Evolutionary conservation across 2,113 vertebrate genomes (phyloP).

Genomic region (Cyanocitta stelleri): DNA sequence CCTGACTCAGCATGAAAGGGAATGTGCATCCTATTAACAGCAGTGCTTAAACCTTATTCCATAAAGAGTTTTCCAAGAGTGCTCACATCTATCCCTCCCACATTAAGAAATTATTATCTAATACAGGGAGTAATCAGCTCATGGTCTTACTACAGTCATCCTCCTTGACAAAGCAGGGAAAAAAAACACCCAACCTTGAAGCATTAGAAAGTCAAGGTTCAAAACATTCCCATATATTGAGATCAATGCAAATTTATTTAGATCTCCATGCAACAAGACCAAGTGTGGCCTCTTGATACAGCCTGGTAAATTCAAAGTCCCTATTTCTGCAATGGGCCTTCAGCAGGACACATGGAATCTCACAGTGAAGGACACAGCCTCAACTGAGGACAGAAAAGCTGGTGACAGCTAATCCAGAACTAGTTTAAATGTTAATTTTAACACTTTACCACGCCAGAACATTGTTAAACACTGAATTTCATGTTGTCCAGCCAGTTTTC

Average conservation of each 20-base stretch:
- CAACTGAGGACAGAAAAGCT: neutral
- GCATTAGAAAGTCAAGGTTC: constrained; percentile 31
- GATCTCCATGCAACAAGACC: neutral
- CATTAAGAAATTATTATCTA: constrained; percentile 23
- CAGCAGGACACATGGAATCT: neutral
- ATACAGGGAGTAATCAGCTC: constrained; percentile 28
- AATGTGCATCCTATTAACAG: neutral
- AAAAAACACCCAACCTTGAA: neutral
- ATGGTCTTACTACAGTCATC: constrained; percentile 7
- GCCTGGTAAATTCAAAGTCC: neutral
- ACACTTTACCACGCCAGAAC: neutral
- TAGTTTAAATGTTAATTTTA: neutral
- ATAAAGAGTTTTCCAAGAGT: neutral
- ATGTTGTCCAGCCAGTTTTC: neutral
- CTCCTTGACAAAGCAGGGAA: neutral
- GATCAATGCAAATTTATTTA: neutral
- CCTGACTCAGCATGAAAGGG: neutral
- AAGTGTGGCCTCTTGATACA: neutral
- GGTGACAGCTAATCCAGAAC: neutral
- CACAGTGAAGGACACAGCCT: neutral
- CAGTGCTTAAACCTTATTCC: neutral
- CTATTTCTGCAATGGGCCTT: neutral
- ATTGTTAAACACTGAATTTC: neutral
- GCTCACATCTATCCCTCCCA: neutral
- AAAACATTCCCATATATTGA: neutral